These are phyloP conservation scores for Blastobasis adustella DNA, from an alignment of 2,888 invertebrate genomes.

Conservation along the genomic window DNA sequence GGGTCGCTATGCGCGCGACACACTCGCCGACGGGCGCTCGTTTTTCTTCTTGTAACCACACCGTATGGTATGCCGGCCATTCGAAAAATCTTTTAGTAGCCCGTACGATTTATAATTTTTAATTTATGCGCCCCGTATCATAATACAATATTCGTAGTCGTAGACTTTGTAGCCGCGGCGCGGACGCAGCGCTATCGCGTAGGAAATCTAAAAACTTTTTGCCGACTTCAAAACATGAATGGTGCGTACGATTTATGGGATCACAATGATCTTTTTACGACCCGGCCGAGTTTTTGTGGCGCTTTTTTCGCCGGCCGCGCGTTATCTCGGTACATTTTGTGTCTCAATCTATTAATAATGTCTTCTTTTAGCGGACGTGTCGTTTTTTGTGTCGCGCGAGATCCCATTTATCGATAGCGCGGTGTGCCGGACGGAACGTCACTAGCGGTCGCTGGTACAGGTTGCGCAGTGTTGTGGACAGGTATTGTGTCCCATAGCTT, in stretches of 20 bases:
- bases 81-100: conserved; percentile 22
- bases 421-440: conserved; percentile 30
- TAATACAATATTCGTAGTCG: neutral
- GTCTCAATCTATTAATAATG: conserved; percentile 73
- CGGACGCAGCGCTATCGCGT: conserved; percentile 63
- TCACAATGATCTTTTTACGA: conserved; percentile 67
- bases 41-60: conserved; percentile 27
- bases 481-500: no score
- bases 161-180: conserved; percentile 23
- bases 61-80: conserved; percentile 24
- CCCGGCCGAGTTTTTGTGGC: conserved; percentile 42
- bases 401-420: conserved; percentile 48
- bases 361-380: conserved; percentile 58
- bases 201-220: conserved; percentile 66
- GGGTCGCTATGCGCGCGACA: conserved; percentile 57
- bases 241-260: conserved; percentile 70
- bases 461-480: no score
- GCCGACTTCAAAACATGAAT: conserved; percentile 61
- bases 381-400: conserved; percentile 38
- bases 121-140: conserved; percentile 7
- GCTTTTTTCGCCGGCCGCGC: conserved; percentile 33
- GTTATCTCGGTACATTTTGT: conserved; percentile 65
- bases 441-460: conserved; percentile 16
- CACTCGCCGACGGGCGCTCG: conserved; percentile 47
- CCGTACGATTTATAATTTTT: conserved; percentile 19